phyloP scores from a whole-genome alignment of 2,113 vertebrate genomes.

The Todiramphus chloris region DNA sequence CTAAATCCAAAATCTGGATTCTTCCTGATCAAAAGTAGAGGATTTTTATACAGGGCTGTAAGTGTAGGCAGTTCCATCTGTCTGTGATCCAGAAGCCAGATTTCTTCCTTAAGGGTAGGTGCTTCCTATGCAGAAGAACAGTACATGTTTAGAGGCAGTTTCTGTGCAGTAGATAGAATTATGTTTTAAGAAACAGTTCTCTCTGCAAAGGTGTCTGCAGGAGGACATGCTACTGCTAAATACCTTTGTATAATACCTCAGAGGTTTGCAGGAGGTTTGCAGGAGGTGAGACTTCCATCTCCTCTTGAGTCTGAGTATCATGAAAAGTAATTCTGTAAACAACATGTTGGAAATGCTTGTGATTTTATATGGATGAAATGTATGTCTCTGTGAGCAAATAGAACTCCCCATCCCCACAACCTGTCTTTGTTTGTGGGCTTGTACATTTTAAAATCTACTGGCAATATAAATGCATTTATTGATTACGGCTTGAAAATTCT shows the following conservation, averaged over 20 bases:
- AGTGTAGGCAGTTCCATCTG: not conserved
- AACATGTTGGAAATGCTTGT: not conserved
- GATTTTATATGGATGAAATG: not conserved
- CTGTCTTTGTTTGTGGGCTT: not conserved
- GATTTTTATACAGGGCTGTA: not conserved
- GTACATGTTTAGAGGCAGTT: not conserved
- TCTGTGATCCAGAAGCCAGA: not conserved
- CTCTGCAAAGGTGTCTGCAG: not conserved
- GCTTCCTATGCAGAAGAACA: not conserved
- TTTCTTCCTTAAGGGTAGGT: not conserved
- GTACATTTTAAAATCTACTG: not conserved
- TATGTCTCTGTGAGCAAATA: not conserved
- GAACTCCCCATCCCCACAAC: not conserved
- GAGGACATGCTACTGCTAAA: not conserved
- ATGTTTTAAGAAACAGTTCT: not conserved
- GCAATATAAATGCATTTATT: not conserved
- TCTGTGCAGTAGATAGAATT: not conserved
- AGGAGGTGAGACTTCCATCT: not conserved
- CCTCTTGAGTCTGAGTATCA: not conserved
- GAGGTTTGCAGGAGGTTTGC: not conserved
- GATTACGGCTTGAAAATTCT: not conserved
- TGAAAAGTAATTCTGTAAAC: not conserved
- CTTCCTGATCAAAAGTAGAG: not conserved
- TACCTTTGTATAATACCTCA: not conserved
- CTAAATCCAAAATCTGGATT: not conserved